Evolutionary conservation across 2,888 invertebrate genomes (phyloP).

Genomic region (Rotaria socialis): DNA sequence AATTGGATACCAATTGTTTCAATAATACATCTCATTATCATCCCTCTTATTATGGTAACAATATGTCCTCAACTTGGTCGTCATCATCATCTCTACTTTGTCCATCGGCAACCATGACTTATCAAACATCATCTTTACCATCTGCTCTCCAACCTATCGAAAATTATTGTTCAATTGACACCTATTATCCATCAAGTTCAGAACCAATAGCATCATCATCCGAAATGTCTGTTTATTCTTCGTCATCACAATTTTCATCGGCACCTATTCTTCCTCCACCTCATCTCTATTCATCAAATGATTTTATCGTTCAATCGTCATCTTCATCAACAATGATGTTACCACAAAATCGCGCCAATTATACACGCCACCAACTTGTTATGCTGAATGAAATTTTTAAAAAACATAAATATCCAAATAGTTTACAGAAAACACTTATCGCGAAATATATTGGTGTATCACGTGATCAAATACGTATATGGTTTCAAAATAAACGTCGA

Average conservation of each 20-base stretch:
- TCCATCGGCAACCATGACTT: not conserved
- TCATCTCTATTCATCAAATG: not conserved
- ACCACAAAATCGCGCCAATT: slow-evolving; percentile 52
- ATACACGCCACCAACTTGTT: slow-evolving; percentile 56
- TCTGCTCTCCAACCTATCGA: not conserved
- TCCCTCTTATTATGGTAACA: not conserved
- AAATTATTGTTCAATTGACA: not conserved
- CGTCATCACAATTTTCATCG: not conserved
- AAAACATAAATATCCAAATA: slow-evolving; percentile 56
- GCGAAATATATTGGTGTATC: slow-evolving; percentile 57
- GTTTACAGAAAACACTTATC: slow-evolving; percentile 56
- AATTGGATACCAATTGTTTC: not conserved
- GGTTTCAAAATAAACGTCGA: slow-evolving; percentile 57
- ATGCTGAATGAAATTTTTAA: slow-evolving; percentile 55
- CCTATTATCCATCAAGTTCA: not conserved
- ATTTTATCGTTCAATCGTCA: not conserved
- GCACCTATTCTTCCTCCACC: not conserved
- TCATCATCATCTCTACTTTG: slow-evolving; percentile 2
- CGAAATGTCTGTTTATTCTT: not conserved
- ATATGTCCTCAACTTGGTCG: not conserved
- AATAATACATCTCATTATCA: not conserved
- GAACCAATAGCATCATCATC: slow-evolving; percentile 15
- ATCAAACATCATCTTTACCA: not conserved
- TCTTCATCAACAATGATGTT: not conserved
- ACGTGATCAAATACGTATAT: slow-evolving; percentile 57